A percentile compares a stretch with the other conserved stretches of the same genome.
phyloP scores from a whole-genome alignment of 2,797 vertebrate genomes.

The Muscicapa striata region DNA sequence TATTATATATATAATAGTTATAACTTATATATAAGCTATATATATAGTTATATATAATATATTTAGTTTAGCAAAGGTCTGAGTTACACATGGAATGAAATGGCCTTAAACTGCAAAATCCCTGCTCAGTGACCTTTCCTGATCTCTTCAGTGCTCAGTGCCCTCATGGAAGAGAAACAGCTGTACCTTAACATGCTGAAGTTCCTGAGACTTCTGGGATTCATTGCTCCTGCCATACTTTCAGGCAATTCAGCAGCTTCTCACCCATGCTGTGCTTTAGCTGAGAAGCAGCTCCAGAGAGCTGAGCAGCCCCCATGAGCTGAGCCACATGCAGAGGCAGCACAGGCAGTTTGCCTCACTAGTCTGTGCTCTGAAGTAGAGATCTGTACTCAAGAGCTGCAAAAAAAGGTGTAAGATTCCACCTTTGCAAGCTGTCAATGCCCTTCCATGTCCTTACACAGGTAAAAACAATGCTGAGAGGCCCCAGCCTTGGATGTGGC shows the following conservation, averaged over 20 bases:
- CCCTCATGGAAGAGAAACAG: background rate
- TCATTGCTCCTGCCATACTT: accelerated
- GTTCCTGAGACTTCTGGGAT: background rate
- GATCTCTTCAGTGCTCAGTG: background rate
- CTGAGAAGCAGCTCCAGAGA: background rate
- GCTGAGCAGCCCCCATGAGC: background rate
- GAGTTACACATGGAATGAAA: background rate
- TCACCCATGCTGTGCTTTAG: background rate
- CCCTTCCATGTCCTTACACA: background rate
- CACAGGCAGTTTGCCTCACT: background rate
- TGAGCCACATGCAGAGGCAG: background rate
- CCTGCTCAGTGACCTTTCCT: accelerated
- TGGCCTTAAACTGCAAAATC: background rate
- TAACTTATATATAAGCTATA: no score
- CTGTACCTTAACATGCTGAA: accelerated
- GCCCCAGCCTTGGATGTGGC: background rate
- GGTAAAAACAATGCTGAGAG: accelerated
- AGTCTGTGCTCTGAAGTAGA: background rate
- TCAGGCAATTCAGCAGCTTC: background rate
- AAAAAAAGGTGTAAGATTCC: background rate
- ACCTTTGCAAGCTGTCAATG: background rate
- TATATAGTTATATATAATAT: no score
- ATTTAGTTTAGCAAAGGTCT: background rate
- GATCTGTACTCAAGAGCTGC: background rate
- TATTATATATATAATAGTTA: no score